Base-by-base conservation (phyloP, 2,888 invertebrate genomes). In the Neocrepidodera transversa region DNA sequence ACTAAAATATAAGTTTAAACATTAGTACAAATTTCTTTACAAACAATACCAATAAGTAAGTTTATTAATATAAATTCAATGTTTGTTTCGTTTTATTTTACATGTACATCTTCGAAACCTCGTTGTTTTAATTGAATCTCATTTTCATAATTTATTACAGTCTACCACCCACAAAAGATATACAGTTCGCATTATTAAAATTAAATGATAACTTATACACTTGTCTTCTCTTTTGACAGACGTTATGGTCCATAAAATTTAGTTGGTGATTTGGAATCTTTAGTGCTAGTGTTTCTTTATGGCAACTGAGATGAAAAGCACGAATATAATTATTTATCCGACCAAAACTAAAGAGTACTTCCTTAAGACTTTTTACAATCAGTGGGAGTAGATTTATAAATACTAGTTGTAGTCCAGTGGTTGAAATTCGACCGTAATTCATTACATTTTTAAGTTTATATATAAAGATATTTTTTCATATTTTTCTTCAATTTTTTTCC, bases 211-310 rank as follows among this genome's bases (percentile, higher is more conserved):
- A 28, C 28, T 45, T 47, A 30, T 17, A 47, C 13, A 30, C 16
- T 30, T 23, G 17, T 30, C 28, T 13, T 30, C 17, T 48, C 35
- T 18, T 48, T 35, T 20, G 48, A 32, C 48, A 48, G 11, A 30
- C 48, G 18, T 48, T 48, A 32, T 35, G 18, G n/a, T 2, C n/a
- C 48, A 18, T 32, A 48, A 35, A 48, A 20, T 48, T 32, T 48
- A 11, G 18, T 35, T n/a, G 7, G 14, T 48, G 11, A 35, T 35
- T 35, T 8, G 35, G 10, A 14, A 38, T 38, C 38, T 17, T 35
- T 11, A 11, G 3, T 38, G 17, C 8, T 10, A 38, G 17, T 38
- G 17, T 38, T n/a, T 38, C 38, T 38, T 38, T 38, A 17, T 17
- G 17, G 10, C 7, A 17, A 10, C 38, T 2, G 16, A 38, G 38